phyloP scores from a whole-genome alignment of 2,113 vertebrate genomes.

The Gopherus evgoodei region DNA sequence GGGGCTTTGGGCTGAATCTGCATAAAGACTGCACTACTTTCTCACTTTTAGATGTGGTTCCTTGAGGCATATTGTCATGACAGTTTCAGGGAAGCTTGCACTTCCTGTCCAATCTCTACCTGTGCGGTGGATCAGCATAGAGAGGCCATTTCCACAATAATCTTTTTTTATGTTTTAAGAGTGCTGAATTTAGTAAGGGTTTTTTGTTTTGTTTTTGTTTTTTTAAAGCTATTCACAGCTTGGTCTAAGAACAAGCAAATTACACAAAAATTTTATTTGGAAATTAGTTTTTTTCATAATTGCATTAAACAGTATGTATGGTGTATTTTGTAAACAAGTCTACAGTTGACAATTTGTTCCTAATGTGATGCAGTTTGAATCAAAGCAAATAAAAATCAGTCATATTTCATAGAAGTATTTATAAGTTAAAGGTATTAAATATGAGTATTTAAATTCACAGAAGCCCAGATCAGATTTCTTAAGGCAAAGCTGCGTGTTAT shows the following conservation, averaged over 20 bases:
- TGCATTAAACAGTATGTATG: neutral
- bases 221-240: neutral
- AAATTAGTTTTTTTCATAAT: neutral
- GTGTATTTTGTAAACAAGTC: neutral
- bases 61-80: neutral
- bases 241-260: neutral
- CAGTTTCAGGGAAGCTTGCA: neutral
- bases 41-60: neutral
- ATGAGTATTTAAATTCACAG: slow-evolving; percentile 74
- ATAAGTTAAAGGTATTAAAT: slow-evolving; percentile 13
- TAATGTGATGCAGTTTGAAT: neutral
- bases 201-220: no score
- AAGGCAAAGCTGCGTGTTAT: slow-evolving; percentile 91
- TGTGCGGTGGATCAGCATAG: neutral
- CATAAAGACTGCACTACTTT: neutral
- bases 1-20: neutral
- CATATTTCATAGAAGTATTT: neutral
- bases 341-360: neutral
- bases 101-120: neutral
- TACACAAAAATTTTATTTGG: neutral
- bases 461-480: slow-evolving; percentile 89
- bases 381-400: neutral
- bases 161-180: neutral
- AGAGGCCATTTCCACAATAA: neutral
- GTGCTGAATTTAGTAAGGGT: neutral